Percentiles rank a stretch among this genome's conserved stretches.
These are phyloP conservation scores for Stigmatopora nigra DNA, from an alignment of 2,113 vertebrate species.

Conservation along the genomic window DNA sequence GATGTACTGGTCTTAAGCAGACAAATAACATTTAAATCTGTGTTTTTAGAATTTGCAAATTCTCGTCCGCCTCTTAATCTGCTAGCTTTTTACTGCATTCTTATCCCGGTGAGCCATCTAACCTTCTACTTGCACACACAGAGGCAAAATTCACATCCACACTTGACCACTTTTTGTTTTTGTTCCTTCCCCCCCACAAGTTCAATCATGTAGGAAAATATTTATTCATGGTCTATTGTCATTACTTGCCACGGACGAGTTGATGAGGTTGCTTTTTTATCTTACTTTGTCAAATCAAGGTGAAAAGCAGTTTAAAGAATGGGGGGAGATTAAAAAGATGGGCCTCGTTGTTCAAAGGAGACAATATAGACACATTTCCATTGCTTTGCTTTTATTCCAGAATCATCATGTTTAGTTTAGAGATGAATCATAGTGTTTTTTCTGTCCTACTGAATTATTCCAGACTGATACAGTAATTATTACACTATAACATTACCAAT, in stretches of 20 bases:
- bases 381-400: not conserved
- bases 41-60: slow-evolving; percentile 29
- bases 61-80: slow-evolving; percentile 32
- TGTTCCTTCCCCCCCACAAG: slow-evolving; percentile 21
- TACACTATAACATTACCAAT: no score
- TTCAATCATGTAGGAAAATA: slow-evolving; percentile 60
- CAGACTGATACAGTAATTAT: no score
- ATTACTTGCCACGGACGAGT: slow-evolving; percentile 43
- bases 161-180: slow-evolving; percentile 20
- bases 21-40: not conserved
- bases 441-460: no score
- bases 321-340: slow-evolving; percentile 11
- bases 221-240: slow-evolving; percentile 49
- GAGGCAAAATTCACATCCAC: slow-evolving; percentile 20
- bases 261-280: slow-evolving; percentile 51
- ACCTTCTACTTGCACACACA: slow-evolving; percentile 35
- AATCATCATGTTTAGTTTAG: not conserved
- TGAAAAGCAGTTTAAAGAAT: slow-evolving; percentile 31
- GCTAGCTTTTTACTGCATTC: slow-evolving; percentile 42
- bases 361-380: not conserved
- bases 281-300: slow-evolving; percentile 34
- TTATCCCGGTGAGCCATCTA: slow-evolving; percentile 37
- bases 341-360: slow-evolving; percentile 1
- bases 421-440: not conserved
- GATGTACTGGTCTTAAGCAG: slow-evolving; percentile 9